Conservation (phyloP, 2,888 invertebrate species). For the Apomyelois bistriatella region DNA sequence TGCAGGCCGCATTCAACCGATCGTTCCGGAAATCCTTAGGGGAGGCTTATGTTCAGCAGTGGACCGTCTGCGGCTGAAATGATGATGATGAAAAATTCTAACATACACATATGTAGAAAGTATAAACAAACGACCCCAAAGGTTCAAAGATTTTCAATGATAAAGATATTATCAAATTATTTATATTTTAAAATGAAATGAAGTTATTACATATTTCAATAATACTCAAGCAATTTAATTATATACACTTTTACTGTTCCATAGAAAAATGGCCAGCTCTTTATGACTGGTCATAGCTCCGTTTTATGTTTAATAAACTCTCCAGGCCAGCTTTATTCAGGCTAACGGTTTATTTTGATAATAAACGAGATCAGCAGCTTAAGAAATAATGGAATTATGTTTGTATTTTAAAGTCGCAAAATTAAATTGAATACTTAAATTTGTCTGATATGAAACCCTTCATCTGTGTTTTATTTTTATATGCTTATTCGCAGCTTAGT, state of each 20-base stretch:
- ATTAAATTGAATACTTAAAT: background rate
- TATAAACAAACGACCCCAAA: no score
- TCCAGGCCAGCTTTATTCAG: background rate
- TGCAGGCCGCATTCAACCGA: no score
- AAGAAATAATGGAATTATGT: conserved; percentile 1
- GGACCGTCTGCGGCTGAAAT: no score
- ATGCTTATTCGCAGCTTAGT: no score
- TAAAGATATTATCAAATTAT: no score
- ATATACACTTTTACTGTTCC: conserved; percentile 9
- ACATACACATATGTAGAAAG: no score
- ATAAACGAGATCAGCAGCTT: background rate
- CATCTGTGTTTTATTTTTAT: no score
- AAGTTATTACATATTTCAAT: background rate
- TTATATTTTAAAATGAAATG: background rate
- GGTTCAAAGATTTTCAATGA: no score
- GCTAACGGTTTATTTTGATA: conserved; percentile 10
- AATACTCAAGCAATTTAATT: conserved; percentile 1
- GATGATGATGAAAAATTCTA: no score
- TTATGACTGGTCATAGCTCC: conserved; percentile 6
- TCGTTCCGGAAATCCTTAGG: no score
- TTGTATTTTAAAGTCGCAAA: background rate
- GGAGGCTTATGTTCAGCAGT: no score
- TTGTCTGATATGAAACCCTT: no score
- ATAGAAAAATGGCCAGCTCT: conserved; percentile 11
- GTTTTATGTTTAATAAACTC: conserved; percentile 10